phyloP scores from a whole-genome alignment of 2,888 invertebrate genomes.

The Nasonovia ribisnigri region DNA sequence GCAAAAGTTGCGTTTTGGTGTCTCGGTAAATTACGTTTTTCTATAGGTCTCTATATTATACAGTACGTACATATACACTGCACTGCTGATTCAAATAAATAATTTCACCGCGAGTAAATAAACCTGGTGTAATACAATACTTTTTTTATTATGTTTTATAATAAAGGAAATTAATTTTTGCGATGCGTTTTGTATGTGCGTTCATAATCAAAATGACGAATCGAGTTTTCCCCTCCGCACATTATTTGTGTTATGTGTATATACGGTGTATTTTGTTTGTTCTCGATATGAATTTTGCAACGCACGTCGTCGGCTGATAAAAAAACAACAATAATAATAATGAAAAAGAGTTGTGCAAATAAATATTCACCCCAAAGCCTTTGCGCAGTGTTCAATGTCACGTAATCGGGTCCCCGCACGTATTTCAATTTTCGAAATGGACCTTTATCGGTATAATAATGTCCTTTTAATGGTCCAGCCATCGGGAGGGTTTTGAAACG shows the following conservation, averaged over 20 bases:
- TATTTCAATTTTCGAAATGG: slow-evolving; percentile 62
- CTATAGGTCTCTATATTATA: not conserved
- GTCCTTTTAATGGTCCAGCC: slow-evolving; percentile 48
- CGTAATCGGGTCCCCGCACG: slow-evolving; percentile 26
- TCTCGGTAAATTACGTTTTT: not conserved
- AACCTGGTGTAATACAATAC: slow-evolving; percentile 16
- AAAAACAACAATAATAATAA: slow-evolving; percentile 11
- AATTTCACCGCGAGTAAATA: slow-evolving; percentile 6
- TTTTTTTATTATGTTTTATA: slow-evolving; percentile 37
- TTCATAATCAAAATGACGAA: slow-evolving; percentile 57
- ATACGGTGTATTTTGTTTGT: not conserved
- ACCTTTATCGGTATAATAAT: slow-evolving; percentile 36
- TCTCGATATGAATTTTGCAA: slow-evolving; percentile 24
- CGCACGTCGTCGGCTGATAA: not conserved
- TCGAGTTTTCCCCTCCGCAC: slow-evolving; percentile 51
- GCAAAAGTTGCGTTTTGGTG: not conserved
- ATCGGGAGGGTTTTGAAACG: slow-evolving; percentile 53
- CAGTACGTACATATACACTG: not conserved
- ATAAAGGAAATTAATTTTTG: slow-evolving; percentile 59
- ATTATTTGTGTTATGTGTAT: not conserved
- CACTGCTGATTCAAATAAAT: slow-evolving; percentile 4
- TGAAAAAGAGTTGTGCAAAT: slow-evolving; percentile 58
- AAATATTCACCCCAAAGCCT: slow-evolving; percentile 59
- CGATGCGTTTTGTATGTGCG: slow-evolving; percentile 35
- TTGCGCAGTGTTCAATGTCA: slow-evolving; percentile 29